Conservation (phyloP, 1,140 invertebrate species). For the Atopsyche davidsoni region DNA sequence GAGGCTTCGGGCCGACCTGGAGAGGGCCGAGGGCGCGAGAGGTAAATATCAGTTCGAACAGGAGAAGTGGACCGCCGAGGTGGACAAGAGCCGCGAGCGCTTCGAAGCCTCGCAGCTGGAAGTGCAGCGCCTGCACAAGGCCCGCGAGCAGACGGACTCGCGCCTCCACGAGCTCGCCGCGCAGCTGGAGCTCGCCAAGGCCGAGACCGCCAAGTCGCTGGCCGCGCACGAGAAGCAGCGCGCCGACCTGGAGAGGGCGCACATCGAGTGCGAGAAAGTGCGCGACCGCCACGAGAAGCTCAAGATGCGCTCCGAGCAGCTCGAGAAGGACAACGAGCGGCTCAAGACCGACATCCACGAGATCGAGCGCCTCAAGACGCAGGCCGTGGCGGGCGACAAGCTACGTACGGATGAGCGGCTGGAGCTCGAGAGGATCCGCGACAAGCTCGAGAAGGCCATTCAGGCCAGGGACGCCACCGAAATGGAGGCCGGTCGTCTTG, state of each 20-base stretch:
- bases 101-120: constrained; percentile 68
- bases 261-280: constrained; percentile 81
- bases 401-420: constrained; percentile 53
- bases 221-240: constrained; percentile 70
- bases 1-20: constrained; percentile 63
- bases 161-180: constrained; percentile 72
- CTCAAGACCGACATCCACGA: constrained; percentile 62
- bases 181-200: constrained; percentile 71
- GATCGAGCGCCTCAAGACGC: constrained; percentile 59
- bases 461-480: constrained; percentile 73
- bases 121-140: constrained; percentile 60
- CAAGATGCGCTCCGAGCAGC: constrained; percentile 59
- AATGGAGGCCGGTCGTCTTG: constrained; percentile 74
- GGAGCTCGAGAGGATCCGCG: constrained; percentile 76
- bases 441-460: constrained; percentile 79
- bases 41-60: constrained; percentile 85
- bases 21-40: constrained; percentile 67
- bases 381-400: constrained; percentile 56
- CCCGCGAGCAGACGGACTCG: constrained; percentile 65
- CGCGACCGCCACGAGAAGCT: constrained; percentile 78
- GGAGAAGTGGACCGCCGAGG: constrained; percentile 67
- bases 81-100: constrained; percentile 68
- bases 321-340: constrained; percentile 70
- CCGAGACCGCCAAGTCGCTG: constrained; percentile 67
- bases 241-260: constrained; percentile 67